Base-by-base conservation (phyloP, 2,888 invertebrate genomes). In the Andrena marginata region DNA sequence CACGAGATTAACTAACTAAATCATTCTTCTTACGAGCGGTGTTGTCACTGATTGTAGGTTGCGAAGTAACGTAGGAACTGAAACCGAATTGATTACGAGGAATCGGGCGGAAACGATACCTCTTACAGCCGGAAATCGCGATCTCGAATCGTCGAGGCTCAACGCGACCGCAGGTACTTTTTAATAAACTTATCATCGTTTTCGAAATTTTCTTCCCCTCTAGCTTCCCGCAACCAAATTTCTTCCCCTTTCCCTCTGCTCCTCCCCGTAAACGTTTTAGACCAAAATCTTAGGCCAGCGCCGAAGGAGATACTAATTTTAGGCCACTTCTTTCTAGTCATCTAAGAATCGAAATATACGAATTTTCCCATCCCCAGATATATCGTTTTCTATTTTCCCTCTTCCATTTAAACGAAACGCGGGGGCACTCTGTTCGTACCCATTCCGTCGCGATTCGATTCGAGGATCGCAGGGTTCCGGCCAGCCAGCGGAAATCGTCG, bases 201-300 rank as follows among this genome's bases (percentile, higher is more conserved):
- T 51, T 42, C 59, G 29, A 54, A 82, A 65, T 68, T 23, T 59
- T 33, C 29, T 2, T 23, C 16, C 13, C 20, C 56, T 51, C 4
- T 54, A 33, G 6, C 42, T 35, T 56, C 8, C 29, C 48, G 23
- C 23, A 10, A 3, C 23, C 26, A 20, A 5, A 49, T 23, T 49
- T n/a, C 29, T 13, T 2, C 26, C n/a, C 31, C 56, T 10, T 26
- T 60, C 49, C 60, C 33, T 29, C 75, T 3, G 13, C 33, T 54
- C 8, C 64, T 67, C 70, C 74, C 42, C 35, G 73, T 82, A 67
- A 86, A 77, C 63, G 51, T 80, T 87, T 88, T 56, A 88, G 87
- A 88, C 88, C 87, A 88, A 88, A 87, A 83, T 69, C 77, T 88
- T 88, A 88, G 88, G 88, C 88, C 88, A 88, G 76, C 74, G 84